Percentiles rank a stretch among this genome's conserved stretches.
Conservation (phyloP, 2,113 vertebrate species). For the Tachysurus vachellii region DNA sequence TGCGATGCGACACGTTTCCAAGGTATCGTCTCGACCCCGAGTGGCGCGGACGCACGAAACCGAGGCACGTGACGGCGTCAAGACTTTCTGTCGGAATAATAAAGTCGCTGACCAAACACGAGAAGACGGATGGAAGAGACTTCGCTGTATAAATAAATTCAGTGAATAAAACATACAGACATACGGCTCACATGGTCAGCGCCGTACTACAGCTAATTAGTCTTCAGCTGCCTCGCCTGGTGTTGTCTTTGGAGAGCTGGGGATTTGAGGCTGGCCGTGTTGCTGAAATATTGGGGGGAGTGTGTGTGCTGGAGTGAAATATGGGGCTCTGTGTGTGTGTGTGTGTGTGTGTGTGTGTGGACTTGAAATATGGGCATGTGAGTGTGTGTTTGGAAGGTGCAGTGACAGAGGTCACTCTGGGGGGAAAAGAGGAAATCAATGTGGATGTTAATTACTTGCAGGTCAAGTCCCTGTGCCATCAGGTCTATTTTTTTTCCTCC, state of each 20-base stretch:
- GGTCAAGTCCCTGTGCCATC: constrained; percentile 69
- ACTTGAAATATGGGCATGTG: constrained; percentile 39
- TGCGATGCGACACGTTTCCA: background rate
- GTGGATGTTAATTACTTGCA: constrained; percentile 78
- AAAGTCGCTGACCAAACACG: constrained; percentile 31
- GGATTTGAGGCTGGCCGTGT: constrained; percentile 51
- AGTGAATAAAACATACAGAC: constrained; percentile 37
- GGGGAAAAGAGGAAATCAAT: constrained; percentile 79
- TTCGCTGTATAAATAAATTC: constrained; percentile 29
- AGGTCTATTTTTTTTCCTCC: constrained; percentile 52
- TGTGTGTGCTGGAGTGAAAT: constrained; percentile 34
- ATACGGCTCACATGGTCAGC: constrained; percentile 25
- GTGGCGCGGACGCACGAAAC: background rate
- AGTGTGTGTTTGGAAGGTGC: constrained; percentile 66
- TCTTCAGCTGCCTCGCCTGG: constrained; percentile 40
- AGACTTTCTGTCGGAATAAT: constrained; percentile 26
- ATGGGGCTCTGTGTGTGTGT: constrained; percentile 38
- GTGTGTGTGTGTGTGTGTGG: constrained; percentile 24
- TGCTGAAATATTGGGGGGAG: constrained; percentile 68
- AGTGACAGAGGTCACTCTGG: constrained; percentile 77
- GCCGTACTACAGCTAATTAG: constrained; percentile 47
- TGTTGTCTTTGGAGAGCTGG: constrained; percentile 53
- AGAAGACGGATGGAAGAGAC: constrained; percentile 12
- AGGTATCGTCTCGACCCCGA: background rate
- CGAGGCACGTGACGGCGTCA: background rate